Conservation (phyloP, 2,888 invertebrate genomes). For the Dendrolimus houi region DNA sequence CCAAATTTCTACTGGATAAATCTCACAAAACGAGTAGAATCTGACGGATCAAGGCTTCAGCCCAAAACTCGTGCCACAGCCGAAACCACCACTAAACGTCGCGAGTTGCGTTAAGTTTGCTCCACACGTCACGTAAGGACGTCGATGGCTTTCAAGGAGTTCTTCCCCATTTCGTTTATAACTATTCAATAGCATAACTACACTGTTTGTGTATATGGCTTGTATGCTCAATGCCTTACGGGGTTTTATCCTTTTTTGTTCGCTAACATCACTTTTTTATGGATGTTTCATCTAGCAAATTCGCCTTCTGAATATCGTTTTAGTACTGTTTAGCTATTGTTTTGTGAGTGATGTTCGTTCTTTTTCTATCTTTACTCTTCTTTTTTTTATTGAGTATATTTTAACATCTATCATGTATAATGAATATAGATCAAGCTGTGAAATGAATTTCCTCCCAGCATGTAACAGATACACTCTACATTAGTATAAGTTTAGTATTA, state of each 20-base stretch:
- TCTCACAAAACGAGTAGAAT: too few species aligned
- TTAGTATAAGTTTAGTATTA: too few species aligned
- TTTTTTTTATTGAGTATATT: too few species aligned
- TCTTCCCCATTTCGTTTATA: slow-evolving; percentile 43
- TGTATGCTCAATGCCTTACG: slow-evolving; percentile 22
- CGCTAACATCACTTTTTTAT: slow-evolving; percentile 10
- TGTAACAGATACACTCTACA: too few species aligned
- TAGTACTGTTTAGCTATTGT: background rate
- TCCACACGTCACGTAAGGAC: slow-evolving; percentile 46
- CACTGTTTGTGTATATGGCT: slow-evolving; percentile 35
- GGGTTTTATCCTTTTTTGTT: background rate
- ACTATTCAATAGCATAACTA: slow-evolving; percentile 41
- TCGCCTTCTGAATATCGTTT: background rate
- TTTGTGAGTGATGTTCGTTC: too few species aligned
- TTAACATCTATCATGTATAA: too few species aligned
- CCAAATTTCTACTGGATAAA: too few species aligned
- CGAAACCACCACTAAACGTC: slow-evolving; percentile 30
- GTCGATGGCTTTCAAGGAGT: slow-evolving; percentile 43
- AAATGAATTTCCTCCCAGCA: too few species aligned
- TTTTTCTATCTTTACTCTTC: too few species aligned
- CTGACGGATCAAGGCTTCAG: background rate
- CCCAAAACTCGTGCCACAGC: slow-evolving; percentile 15
- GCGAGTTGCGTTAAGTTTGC: slow-evolving; percentile 34
- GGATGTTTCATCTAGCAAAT: background rate
- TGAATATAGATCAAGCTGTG: too few species aligned